Conservation (phyloP, 1,140 invertebrate genomes). For the Papilio polytes region DNA sequence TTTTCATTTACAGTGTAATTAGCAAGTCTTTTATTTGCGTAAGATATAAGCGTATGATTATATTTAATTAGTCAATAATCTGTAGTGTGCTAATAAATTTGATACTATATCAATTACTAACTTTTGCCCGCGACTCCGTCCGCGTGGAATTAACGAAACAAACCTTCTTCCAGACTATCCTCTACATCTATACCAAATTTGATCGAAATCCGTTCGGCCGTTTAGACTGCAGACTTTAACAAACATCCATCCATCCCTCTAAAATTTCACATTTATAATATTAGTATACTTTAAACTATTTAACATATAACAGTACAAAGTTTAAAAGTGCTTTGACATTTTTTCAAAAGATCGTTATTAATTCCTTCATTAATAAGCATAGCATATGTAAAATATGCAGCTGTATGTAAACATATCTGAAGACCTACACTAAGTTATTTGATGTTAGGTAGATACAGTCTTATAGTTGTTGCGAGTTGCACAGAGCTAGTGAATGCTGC, state of each 20-base stretch:
- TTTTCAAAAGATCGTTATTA: not conserved
- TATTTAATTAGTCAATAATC: not conserved
- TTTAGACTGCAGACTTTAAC: too few relatives aligned
- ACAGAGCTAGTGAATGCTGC: constrained; percentile 50
- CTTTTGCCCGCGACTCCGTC: too few relatives aligned
- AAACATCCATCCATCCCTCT: too few relatives aligned
- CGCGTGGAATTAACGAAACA: too few relatives aligned
- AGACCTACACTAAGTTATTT: constrained; percentile 1
- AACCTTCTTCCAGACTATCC: too few relatives aligned
- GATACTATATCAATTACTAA: too few relatives aligned
- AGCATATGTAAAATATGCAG: not conserved
- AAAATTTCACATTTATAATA: too few relatives aligned
- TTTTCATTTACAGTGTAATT: not conserved
- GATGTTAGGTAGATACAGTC: constrained; percentile 33
- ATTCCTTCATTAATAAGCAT: not conserved
- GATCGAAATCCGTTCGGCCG: too few relatives aligned
- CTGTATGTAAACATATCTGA: not conserved
- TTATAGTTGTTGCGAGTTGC: constrained; percentile 47
- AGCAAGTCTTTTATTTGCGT: not conserved
- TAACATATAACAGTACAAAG: too few relatives aligned
- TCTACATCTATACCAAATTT: too few relatives aligned
- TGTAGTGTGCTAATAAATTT: not conserved
- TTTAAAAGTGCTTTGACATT: too few relatives aligned
- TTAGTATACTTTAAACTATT: too few relatives aligned
- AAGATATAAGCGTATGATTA: not conserved